Base-by-base conservation (phyloP, 2,113 vertebrate genomes). In the Megaceryle torquata region DNA sequence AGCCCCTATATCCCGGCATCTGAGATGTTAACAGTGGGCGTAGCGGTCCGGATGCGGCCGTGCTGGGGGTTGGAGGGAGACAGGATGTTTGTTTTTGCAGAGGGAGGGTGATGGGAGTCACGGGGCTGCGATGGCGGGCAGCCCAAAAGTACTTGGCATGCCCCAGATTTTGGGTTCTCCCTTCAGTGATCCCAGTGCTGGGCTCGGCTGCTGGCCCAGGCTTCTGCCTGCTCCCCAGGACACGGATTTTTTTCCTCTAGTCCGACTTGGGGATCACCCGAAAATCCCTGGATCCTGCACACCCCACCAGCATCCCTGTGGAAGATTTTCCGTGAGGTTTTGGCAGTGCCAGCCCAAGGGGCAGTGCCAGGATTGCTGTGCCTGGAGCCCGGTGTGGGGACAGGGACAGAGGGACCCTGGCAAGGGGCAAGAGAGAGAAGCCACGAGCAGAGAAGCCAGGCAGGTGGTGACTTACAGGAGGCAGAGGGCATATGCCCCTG, bases 401-500 rank as follows among this genome's bases (percentile, higher is more conserved):
- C 17, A 50, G 71, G 31, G 41, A 29, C 77, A 57, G 67, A 82
- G 26, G 41, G 31, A 54, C 28, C 41, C 28, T 2, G 0, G 46
- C n/a, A n/a, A 50, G 60, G 31, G 41, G 22, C 7, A 4, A 21
- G 86, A 15, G 67, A 5, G 28, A 50, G 82, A 60, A 64, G 51
- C 7, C 1, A 2, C 6, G 0, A 6, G n/a, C 60, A 80, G 79
- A 80, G 79, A 31, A 44, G 33, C 8, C 6, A 18, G 46, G 53
- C 92, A 97, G 19, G 46, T 25, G 43, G 60, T 15, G 22, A 96
- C 99, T 99, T 92, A 99, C 98, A 99, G 97, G 25, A 99, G 97
- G 93, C 99, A 99, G 84, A 99, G 97, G 82, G 99, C 99, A 25
- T 98, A 99, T 1, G 99, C 98, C 91, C 98, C 98, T 4, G 97